Conservation (phyloP, 2,113 vertebrate species). For the Anas platyrhynchos region DNA sequence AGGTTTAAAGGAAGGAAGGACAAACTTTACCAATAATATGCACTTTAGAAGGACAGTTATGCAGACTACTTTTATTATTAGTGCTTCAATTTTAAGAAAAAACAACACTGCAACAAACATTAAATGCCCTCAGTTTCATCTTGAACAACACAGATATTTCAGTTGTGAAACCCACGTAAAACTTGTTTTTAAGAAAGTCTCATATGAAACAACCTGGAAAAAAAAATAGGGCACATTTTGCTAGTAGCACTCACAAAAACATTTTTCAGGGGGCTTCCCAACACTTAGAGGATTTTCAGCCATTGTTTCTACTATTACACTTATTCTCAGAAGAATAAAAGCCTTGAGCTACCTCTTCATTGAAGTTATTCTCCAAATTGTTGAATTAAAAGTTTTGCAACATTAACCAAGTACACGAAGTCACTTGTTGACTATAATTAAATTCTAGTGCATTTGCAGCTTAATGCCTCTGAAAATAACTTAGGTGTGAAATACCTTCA, state of each 20-base stretch:
- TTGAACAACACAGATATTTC: background rate
- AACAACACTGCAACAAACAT: background rate
- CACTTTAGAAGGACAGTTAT: background rate
- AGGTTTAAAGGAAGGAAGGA: background rate
- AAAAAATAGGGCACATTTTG: background rate
- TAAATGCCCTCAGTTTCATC: background rate
- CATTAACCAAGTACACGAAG: background rate
- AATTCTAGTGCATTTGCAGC: background rate
- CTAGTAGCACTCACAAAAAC: background rate
- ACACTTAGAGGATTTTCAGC: background rate
- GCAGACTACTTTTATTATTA: background rate
- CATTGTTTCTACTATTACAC: background rate
- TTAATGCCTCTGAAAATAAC: background rate
- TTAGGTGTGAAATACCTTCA: conserved; percentile 82
- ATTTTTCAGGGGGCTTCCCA: background rate
- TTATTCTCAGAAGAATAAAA: background rate
- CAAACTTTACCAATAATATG: accelerated
- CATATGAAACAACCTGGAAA: background rate
- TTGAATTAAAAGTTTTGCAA: background rate
- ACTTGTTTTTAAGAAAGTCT: background rate
- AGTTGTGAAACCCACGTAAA: background rate
- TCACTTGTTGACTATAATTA: accelerated
- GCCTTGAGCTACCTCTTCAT: background rate
- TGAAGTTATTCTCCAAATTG: background rate
- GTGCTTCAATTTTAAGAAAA: background rate